phyloP scores from a whole-genome alignment of 2,888 invertebrate genomes.

The Eupithecia vulgata region DNA sequence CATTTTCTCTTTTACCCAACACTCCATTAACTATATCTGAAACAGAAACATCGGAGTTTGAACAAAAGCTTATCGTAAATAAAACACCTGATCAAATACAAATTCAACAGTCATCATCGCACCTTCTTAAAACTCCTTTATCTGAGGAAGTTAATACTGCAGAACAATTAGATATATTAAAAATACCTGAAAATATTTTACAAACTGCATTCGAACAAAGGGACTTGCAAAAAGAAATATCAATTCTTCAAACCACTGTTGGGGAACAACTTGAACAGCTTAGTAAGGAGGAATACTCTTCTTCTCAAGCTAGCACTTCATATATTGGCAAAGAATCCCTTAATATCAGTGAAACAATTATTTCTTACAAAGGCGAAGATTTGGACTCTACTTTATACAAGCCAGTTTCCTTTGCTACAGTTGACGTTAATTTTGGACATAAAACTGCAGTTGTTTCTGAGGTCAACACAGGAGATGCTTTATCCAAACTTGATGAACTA shows the following conservation, averaged over 20 bases:
- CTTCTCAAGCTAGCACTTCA: slow-evolving; percentile 80
- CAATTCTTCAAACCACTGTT: slow-evolving; percentile 66
- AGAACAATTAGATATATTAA: slow-evolving; percentile 66
- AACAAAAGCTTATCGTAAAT: slow-evolving; percentile 78
- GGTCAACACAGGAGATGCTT: slow-evolving; percentile 65
- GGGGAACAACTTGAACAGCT: slow-evolving; percentile 82
- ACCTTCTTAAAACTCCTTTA: slow-evolving; percentile 72
- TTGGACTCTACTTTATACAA: slow-evolving; percentile 66
- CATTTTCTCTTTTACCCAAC: slow-evolving; percentile 82
- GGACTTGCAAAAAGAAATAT: slow-evolving; percentile 73
- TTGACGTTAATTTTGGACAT: slow-evolving; percentile 80
- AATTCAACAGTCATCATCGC: slow-evolving; percentile 59
- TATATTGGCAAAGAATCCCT: slow-evolving; percentile 85
- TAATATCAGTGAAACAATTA: slow-evolving; percentile 83
- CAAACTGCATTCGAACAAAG: slow-evolving; percentile 64
- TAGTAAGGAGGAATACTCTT: slow-evolving; percentile 81
- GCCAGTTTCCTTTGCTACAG: slow-evolving; percentile 76
- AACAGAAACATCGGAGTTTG: slow-evolving; percentile 86
- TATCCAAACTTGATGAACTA: slow-evolving; percentile 57
- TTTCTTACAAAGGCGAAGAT: slow-evolving; percentile 79
- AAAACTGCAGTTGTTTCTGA: slow-evolving; percentile 80
- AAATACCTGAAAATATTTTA: slow-evolving; percentile 44
- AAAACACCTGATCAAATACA: slow-evolving; percentile 55
- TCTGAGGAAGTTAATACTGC: slow-evolving; percentile 76
- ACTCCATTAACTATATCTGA: slow-evolving; percentile 85